phyloP scores from a whole-genome alignment of 2,797 vertebrate genomes.

The Enteromius unitaeniatus region DNA sequence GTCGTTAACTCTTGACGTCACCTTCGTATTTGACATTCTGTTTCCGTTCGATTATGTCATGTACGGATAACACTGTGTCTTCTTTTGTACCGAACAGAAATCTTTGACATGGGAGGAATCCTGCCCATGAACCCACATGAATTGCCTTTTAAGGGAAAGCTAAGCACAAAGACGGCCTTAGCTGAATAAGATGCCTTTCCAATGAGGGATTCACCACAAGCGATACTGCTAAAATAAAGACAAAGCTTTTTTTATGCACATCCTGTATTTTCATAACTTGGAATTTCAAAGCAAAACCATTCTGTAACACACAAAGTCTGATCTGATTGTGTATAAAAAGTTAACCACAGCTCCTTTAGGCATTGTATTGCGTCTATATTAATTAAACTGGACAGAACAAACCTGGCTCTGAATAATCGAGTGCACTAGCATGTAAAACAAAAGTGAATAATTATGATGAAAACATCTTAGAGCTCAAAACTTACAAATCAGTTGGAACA shows the following conservation, averaged over 20 bases:
- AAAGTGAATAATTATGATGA: not conserved
- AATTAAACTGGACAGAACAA: constrained; percentile 12
- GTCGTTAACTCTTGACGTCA: not conserved
- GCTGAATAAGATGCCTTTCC: constrained; percentile 53
- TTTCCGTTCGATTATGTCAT: not conserved
- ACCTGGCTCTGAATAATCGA: not conserved
- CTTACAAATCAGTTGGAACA: not conserved
- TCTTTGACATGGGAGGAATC: constrained; percentile 32
- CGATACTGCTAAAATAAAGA: constrained; percentile 45
- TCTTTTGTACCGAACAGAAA: not conserved
- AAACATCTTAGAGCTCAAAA: not conserved
- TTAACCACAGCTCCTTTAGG: not conserved
- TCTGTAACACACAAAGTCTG: not conserved
- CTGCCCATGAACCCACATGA: constrained; percentile 21
- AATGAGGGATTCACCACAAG: constrained; percentile 54
- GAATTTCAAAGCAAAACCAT: constrained; percentile 22
- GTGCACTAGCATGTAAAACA: not conserved
- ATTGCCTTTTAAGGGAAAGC: constrained; percentile 61
- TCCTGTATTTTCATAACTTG: constrained; percentile 28
- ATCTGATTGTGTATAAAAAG: constrained; percentile 15
- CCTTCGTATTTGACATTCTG: not conserved
- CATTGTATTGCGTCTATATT: not conserved
- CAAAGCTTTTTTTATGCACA: constrained; percentile 10
- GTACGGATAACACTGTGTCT: not conserved
- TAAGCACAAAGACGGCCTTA: constrained; percentile 15